A percentile compares a stretch with the other conserved stretches of the same genome.
These are phyloP conservation scores for Brenthis hecate DNA, from an alignment of 2,888 invertebrate genomes.

Conservation along the genomic window DNA sequence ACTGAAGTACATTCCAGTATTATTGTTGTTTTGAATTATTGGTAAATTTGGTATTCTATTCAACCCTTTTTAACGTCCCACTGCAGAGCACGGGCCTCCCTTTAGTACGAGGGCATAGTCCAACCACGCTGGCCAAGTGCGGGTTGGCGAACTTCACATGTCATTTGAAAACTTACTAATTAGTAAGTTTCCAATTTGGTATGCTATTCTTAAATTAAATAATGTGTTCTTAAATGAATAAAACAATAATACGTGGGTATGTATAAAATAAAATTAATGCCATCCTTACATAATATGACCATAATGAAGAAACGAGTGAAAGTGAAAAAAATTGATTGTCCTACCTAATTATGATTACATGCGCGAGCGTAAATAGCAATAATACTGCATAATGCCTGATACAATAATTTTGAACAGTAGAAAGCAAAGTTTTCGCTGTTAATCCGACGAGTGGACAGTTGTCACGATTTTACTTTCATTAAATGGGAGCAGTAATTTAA, in stretches of 20 bases:
- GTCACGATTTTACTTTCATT: constrained; percentile 66
- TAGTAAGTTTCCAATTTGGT: too few species aligned
- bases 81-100: too few species aligned
- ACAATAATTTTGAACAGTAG: constrained; percentile 55
- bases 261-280: neutral
- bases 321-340: constrained; percentile 26
- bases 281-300: neutral
- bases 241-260: too few species aligned
- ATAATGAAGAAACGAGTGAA: constrained; percentile 14
- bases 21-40: too few species aligned
- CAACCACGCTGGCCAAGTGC: too few species aligned
- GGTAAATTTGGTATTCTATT: too few species aligned
- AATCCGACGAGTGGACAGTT: constrained; percentile 54
- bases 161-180: too few species aligned
- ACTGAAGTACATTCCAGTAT: too few species aligned
- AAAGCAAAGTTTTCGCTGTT: constrained; percentile 56
- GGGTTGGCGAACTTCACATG: too few species aligned
- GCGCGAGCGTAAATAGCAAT: constrained; percentile 31
- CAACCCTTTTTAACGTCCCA: too few species aligned
- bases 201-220: too few species aligned
- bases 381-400: constrained; percentile 39
- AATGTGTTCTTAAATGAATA: neutral
- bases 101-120: too few species aligned
- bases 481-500: constrained; percentile 5
- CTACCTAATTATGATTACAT: constrained; percentile 28